Percentiles rank a stretch among this genome's conserved stretches.
These are phyloP conservation scores for Oophaga sylvatica DNA, from an alignment of 2,797 vertebrate species.

Conservation along the genomic window DNA sequence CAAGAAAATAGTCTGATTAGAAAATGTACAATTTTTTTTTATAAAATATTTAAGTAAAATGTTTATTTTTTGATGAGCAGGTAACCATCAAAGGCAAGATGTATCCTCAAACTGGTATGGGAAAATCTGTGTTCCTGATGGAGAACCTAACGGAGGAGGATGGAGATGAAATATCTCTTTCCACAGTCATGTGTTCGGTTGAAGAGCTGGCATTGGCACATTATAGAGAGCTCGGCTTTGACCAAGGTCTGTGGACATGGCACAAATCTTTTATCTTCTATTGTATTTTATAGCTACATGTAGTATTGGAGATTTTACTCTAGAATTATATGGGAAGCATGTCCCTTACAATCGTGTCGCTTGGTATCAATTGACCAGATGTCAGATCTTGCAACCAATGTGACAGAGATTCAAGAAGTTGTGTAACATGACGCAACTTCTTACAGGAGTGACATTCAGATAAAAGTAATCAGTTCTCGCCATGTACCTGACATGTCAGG, in stretches of 20 bases:
- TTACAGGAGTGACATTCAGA: not conserved
- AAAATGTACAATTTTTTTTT: not conserved
- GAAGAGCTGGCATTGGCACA: slow-evolving; percentile 89
- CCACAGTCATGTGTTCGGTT: slow-evolving; percentile 89
- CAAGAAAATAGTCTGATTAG: not conserved
- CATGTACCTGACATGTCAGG: too few species aligned
- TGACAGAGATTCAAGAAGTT: not conserved
- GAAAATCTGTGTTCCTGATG: slow-evolving; percentile 89
- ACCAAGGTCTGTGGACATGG: slow-evolving; percentile 81
- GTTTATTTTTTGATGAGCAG: slow-evolving; percentile 69
- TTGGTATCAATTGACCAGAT: not conserved
- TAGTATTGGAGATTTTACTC: not conserved
- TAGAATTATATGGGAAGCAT: not conserved
- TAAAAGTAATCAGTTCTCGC: not conserved
- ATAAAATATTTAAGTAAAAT: not conserved
- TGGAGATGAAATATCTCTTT: slow-evolving; percentile 57
- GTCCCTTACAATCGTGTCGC: not conserved
- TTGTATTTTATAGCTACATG: not conserved
- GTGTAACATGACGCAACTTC: not conserved
- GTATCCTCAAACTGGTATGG: slow-evolving; percentile 87
- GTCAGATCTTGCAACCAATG: not conserved
- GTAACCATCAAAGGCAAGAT: slow-evolving; percentile 92
- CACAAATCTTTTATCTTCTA: not conserved
- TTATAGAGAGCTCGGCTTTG: slow-evolving; percentile 86
- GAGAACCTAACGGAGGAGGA: slow-evolving; percentile 68